Conservation (phyloP, 1,140 invertebrate species). For the Drosophila equinoxialis region DNA sequence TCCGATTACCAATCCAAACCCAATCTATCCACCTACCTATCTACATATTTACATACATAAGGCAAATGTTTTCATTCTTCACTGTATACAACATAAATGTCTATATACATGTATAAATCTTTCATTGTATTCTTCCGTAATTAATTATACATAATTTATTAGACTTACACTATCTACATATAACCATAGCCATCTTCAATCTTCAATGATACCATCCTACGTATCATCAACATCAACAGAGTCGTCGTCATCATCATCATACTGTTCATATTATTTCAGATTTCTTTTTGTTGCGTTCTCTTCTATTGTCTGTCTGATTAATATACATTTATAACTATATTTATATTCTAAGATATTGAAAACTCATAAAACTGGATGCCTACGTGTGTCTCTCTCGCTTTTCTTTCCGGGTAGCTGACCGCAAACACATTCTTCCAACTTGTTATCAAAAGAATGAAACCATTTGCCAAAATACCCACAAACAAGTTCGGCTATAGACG, state of each 20-base stretch:
- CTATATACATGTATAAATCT: conserved; percentile 38
- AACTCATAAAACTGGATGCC: conserved; percentile 58
- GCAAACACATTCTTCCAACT: conserved; percentile 1
- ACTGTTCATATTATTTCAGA: conserved; percentile 5
- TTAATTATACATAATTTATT: conserved; percentile 37
- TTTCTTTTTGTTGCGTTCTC: conserved; percentile 26
- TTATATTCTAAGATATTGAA: conserved; percentile 54
- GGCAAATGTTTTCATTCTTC: conserved; percentile 47
- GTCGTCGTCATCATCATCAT: neutral
- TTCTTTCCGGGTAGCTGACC: conserved; percentile 53
- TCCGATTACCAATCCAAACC: neutral
- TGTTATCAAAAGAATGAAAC: conserved; percentile 8
- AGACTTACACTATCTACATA: conserved; percentile 19
- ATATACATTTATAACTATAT: conserved; percentile 48
- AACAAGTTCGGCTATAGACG: conserved; percentile 52
- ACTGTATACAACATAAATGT: conserved; percentile 2
- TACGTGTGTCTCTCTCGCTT: conserved; percentile 24
- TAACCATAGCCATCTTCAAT: conserved; percentile 43
- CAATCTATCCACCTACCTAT: neutral
- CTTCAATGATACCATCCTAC: conserved; percentile 36
- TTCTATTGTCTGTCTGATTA: conserved; percentile 48
- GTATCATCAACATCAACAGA: conserved; percentile 31
- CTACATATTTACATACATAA: conserved; percentile 20
- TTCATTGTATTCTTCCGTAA: conserved; percentile 42
- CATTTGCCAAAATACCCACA: conserved; percentile 51